Evolutionary conservation across 2,888 invertebrate genomes (phyloP), one percentile per base, ranked within the genome.

Genomic region (Ophioninae sp.): DNA sequence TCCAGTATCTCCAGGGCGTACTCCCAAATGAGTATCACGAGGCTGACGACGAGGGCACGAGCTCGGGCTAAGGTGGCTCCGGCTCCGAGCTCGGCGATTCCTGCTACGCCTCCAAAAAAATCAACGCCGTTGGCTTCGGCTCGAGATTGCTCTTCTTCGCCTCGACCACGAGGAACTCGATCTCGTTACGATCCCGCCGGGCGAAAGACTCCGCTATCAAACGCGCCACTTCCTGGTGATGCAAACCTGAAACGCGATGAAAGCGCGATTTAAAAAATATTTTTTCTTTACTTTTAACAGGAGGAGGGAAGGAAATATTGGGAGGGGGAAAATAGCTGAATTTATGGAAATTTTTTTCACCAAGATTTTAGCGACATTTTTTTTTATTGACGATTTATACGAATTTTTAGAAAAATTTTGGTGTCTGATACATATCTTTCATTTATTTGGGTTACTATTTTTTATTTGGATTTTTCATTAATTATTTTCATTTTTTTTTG

Each of bases 131-230:
- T 88, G 97, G 97, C 94, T 97, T 97, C 90, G 97, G 97, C 94
- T 97, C 97, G 93, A 97, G 94, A 93, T 97, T 97, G 90, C 97
- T 97, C 94, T 97, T 97, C 94, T 97, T 97, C 89, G 97, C 97
- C 94, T 97, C 97, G 87, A 97, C 96, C 88, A 99, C 98, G 91
- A 98, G 95, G 94, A 99, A 97, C 94, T 98, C 98, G 93, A 98
- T 97, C 92, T 97, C 96, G 93, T 95, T 95, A 91, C 97, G 96
- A 91, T 97, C 96, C 91, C 96, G 95, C 93, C 97, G 96, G 80
- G 98, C 98, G 94, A 98, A 99, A 87, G 98, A 97, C 92, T 98
- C 98, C 20, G 98, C 98, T 91, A 99, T 98, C 85, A 98, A 94
- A 89, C 97, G 95, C 73, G 98, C 99, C 83, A 98, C 98, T 90